These are phyloP conservation scores for Cyanistes caeruleus DNA, from an alignment of 2,113 vertebrate species.

Conservation along the genomic window DNA sequence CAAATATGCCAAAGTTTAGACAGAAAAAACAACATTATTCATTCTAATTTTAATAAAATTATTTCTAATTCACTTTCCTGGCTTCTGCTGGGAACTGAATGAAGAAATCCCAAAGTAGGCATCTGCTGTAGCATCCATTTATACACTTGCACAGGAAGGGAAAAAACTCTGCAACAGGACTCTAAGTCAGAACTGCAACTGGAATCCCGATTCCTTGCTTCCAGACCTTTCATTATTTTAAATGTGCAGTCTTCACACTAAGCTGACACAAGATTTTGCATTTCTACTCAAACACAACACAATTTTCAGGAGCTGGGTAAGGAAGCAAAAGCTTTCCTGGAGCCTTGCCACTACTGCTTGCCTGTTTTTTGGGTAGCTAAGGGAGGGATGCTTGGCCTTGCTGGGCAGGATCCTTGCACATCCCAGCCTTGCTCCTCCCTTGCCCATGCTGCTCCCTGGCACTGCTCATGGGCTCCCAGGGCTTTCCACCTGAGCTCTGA, in stretches of 20 bases:
- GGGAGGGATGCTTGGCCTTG: not conserved
- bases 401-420: not conserved
- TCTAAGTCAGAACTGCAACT: not conserved
- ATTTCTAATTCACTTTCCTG: not conserved
- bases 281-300: not conserved
- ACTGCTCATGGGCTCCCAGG: fast-evolving
- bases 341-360: not conserved
- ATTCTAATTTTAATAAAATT: constrained; percentile 22
- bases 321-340: not conserved
- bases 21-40: not conserved
- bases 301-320: not conserved
- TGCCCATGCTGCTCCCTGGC: not conserved
- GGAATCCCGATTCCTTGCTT: not conserved
- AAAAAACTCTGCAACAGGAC: not conserved
- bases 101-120: not conserved
- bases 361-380: not conserved
- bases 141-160: not conserved
- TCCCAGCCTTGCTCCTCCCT: not conserved
- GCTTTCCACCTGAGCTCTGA: not conserved
- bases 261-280: not conserved
- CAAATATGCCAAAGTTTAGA: not conserved
- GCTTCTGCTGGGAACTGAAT: not conserved
- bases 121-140: not conserved
- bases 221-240: not conserved
- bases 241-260: not conserved